Evolutionary conservation across 2,888 invertebrate genomes (phyloP).

Genomic region (Coelopa pilipes): DNA sequence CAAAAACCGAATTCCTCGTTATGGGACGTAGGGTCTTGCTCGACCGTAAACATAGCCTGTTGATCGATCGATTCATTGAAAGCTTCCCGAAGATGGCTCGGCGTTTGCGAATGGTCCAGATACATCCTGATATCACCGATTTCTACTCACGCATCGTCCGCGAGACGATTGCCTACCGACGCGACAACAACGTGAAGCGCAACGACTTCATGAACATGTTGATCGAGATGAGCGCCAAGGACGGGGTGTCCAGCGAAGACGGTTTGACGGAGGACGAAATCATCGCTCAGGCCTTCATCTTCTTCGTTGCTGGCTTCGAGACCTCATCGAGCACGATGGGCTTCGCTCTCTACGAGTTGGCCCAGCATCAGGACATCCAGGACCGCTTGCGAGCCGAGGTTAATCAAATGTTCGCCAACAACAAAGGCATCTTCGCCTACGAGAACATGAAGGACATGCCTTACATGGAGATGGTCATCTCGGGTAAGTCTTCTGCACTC

Average conservation of each 20-base stretch:
- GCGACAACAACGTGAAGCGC: constrained; percentile 57
- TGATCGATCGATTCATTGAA: constrained; percentile 21
- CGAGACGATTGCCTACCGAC: constrained; percentile 61
- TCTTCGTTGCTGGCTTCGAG: constrained; percentile 70
- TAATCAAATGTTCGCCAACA: constrained; percentile 56
- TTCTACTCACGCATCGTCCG: constrained; percentile 59
- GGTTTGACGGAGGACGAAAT: constrained; percentile 64
- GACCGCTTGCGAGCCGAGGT: constrained; percentile 65
- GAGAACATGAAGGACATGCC: constrained; percentile 61
- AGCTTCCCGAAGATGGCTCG: constrained; percentile 42
- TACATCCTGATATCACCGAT: constrained; percentile 46
- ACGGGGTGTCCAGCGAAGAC: constrained; percentile 37
- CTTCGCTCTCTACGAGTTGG: constrained; percentile 68
- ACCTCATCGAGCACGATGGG: constrained; percentile 68
- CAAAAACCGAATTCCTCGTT: constrained; percentile 54
- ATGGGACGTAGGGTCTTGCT: constrained; percentile 46
- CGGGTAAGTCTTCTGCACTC: constrained; percentile 56
- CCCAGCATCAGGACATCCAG: constrained; percentile 67
- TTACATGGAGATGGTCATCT: constrained; percentile 67
- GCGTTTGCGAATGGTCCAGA: constrained; percentile 39
- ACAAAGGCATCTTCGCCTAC: constrained; percentile 64
- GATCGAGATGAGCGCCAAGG: constrained; percentile 60
- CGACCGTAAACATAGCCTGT: constrained; percentile 36
- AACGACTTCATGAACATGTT: constrained; percentile 69
- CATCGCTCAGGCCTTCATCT: constrained; percentile 69